These are phyloP conservation scores for Gavia stellata DNA, from an alignment of 2,113 vertebrate genomes.

Conservation along the genomic window DNA sequence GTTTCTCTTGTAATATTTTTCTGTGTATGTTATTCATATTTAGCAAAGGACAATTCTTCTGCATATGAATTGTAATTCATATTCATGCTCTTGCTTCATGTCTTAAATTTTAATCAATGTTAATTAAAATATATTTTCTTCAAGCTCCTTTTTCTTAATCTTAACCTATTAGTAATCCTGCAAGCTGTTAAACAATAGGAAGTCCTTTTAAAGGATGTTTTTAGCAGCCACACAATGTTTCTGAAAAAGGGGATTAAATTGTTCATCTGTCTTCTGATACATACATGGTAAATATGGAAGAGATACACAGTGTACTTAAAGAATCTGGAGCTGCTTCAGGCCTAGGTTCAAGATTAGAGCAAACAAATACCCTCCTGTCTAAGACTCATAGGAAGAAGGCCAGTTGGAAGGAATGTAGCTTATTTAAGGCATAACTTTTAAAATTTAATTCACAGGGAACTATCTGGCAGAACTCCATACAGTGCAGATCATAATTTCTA, in stretches of 20 bases:
- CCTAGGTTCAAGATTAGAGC: not conserved
- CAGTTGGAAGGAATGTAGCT: not conserved
- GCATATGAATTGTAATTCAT: conserved; percentile 2
- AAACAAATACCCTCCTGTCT: not conserved
- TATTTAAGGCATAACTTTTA: not conserved
- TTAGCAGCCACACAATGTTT: not conserved
- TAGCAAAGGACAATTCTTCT: not conserved
- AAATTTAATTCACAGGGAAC: not conserved
- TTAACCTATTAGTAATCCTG: not conserved
- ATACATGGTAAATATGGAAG: not conserved
- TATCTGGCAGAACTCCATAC: not conserved
- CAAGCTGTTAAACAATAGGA: not conserved
- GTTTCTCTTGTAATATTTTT: conserved; percentile 16
- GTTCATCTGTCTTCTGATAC: not conserved
- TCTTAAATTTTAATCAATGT: conserved; percentile 46
- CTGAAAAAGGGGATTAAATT: not conserved
- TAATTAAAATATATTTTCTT: conserved; percentile 54
- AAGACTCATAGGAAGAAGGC: not conserved
- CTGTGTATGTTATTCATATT: not conserved
- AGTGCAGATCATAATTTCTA: not conserved
- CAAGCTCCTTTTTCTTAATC: not conserved
- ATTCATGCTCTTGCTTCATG: not conserved
- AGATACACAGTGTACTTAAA: not conserved
- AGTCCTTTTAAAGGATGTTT: not conserved
- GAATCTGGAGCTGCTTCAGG: not conserved